phyloP scores from a whole-genome alignment of 2,113 vertebrate species.

The Hippolais icterina region DNA sequence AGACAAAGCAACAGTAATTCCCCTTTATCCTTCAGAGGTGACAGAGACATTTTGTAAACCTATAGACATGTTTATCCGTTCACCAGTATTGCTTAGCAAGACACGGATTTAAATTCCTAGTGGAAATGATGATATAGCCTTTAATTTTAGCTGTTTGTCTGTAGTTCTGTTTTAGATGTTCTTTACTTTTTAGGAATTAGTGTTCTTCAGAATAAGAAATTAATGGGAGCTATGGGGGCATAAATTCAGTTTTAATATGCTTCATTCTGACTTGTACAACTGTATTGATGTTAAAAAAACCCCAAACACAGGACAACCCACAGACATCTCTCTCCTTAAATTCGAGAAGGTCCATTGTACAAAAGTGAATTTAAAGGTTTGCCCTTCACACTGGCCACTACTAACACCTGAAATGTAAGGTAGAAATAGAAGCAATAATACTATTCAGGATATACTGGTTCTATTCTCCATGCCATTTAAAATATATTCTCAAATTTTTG shows the following conservation, averaged over 20 bases:
- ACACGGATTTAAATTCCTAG: background rate
- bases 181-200: background rate
- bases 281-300: background rate
- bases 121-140: background rate
- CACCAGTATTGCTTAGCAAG: background rate
- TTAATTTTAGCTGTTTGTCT: background rate
- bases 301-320: background rate
- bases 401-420: background rate
- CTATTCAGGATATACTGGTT: background rate
- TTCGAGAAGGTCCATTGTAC: background rate
- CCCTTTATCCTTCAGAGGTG: background rate
- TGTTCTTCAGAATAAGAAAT: background rate
- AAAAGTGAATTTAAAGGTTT: background rate
- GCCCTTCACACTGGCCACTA: background rate
- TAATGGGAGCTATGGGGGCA: background rate
- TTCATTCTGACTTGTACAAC: background rate
- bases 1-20: background rate
- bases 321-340: background rate
- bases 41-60: background rate
- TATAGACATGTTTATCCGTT: background rate
- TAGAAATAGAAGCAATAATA: background rate
- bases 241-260: background rate
- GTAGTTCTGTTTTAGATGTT: background rate
- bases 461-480: background rate
- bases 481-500: background rate